Percentiles rank a stretch among this genome's conserved stretches.
phyloP scores from a whole-genome alignment of 2,113 vertebrate genomes.

The Leuciscus idus region DNA sequence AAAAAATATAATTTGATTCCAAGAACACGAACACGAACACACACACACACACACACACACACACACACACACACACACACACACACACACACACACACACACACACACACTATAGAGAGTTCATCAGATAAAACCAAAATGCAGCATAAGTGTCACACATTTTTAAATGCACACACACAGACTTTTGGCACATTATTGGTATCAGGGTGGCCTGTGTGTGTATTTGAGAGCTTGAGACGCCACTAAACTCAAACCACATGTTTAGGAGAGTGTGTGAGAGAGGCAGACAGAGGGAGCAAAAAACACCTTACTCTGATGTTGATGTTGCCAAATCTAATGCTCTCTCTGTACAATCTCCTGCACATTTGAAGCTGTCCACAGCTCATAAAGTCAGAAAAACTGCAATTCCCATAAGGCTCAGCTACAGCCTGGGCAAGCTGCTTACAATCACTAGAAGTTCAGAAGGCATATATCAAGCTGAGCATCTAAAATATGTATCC shows the following conservation, averaged over 20 bases:
- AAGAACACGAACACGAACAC: constrained; percentile 5
- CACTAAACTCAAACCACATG: constrained; percentile 52
- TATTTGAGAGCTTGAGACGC: constrained; percentile 33
- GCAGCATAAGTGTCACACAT: constrained; percentile 2
- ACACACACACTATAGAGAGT: neutral
- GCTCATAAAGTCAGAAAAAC: constrained; percentile 46
- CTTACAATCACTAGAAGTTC: constrained; percentile 18
- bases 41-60: constrained; percentile 16
- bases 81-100: no score
- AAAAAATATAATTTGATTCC: constrained; percentile 22
- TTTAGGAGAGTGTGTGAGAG: neutral
- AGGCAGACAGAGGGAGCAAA: constrained; percentile 20
- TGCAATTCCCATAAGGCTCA: constrained; percentile 48
- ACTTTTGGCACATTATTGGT: constrained; percentile 20
- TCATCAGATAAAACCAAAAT: constrained; percentile 29
- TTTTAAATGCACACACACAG: constrained; percentile 20
- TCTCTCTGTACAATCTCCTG: constrained; percentile 26
- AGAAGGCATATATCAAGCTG: constrained; percentile 16
- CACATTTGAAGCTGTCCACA: constrained; percentile 42
- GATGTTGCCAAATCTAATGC: constrained; percentile 28
- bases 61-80: constrained; percentile 19
- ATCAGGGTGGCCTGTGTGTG: constrained; percentile 32
- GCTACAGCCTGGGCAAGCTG: constrained; percentile 25
- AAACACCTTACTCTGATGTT: constrained; percentile 34
- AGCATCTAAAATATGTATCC: neutral